phyloP scores from a whole-genome alignment of 2,113 vertebrate species.

The Rhea americana region DNA sequence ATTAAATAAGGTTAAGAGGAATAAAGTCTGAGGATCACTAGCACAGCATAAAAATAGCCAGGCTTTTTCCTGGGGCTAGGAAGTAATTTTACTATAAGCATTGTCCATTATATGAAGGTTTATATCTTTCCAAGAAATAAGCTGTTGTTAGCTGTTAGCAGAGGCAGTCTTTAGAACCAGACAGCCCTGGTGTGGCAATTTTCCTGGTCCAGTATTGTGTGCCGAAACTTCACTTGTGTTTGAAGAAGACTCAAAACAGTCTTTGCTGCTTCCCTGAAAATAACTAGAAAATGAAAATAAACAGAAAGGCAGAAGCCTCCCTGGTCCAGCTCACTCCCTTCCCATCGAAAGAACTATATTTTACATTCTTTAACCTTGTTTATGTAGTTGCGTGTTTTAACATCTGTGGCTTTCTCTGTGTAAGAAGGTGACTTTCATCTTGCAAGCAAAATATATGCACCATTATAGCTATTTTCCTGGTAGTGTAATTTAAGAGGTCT shows the following conservation, averaged over 20 bases:
- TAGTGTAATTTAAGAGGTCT: constrained; percentile 53
- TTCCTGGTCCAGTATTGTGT: neutral
- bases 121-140: neutral
- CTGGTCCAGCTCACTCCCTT: neutral
- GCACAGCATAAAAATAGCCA: neutral
- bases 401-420: constrained; percentile 2
- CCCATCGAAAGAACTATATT: neutral
- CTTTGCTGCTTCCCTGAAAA: neutral
- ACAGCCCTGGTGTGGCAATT: neutral
- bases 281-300: neutral
- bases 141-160: neutral
- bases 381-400: constrained; percentile 12
- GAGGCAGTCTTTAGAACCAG: neutral
- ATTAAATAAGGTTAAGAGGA: neutral
- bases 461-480: constrained; percentile 58
- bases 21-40: neutral
- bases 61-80: neutral
- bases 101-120: neutral
- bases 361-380: constrained; percentile 48
- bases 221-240: neutral
- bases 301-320: neutral
- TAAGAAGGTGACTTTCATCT: constrained; percentile 68
- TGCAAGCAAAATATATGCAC: constrained; percentile 44
- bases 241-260: neutral
- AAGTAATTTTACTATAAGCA: neutral